These are phyloP conservation scores for Lasioglossum marginatum DNA, from an alignment of 2,888 invertebrate genomes.

Conservation along the genomic window DNA sequence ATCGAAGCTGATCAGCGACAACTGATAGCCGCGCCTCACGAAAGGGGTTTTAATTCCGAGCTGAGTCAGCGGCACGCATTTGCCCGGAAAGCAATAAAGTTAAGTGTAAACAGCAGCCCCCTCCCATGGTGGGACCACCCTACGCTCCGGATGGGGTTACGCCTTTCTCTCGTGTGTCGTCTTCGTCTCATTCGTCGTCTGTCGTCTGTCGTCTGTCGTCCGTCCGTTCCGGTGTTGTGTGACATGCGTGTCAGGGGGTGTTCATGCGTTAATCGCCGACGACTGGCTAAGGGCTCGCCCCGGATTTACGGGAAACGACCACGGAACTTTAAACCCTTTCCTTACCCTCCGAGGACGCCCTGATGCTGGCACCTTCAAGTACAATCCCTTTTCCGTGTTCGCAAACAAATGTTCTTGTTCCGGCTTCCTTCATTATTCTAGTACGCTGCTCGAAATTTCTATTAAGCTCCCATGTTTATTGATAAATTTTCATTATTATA, in stretches of 20 bases:
- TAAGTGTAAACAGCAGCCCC: constrained; percentile 77
- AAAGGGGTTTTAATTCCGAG: constrained; percentile 75
- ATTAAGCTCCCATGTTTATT: too few species aligned
- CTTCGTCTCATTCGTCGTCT: constrained; percentile 37
- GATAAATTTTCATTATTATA: too few species aligned
- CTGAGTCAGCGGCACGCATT: constrained; percentile 78
- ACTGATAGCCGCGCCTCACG: constrained; percentile 79
- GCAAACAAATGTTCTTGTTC: background rate
- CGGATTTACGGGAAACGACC: constrained; percentile 29
- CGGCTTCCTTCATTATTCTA: background rate
- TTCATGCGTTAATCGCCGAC: constrained; percentile 55
- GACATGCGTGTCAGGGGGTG: constrained; percentile 52
- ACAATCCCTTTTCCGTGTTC: background rate
- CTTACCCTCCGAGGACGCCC: background rate
- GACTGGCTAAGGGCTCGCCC: constrained; percentile 30
- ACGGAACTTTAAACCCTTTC: constrained; percentile 27
- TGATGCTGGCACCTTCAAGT: background rate
- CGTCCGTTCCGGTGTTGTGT: constrained; percentile 48
- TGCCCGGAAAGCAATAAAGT: constrained; percentile 79
- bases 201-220: constrained; percentile 25
- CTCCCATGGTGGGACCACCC: constrained; percentile 29
- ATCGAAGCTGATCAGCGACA: constrained; percentile 74
- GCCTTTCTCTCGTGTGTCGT: constrained; percentile 58
- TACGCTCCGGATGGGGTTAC: constrained; percentile 64
- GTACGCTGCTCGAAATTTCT: too few species aligned